Evolutionary conservation across 2,113 vertebrate species (phyloP).

Genomic region (Carollia perspicillata): DNA sequence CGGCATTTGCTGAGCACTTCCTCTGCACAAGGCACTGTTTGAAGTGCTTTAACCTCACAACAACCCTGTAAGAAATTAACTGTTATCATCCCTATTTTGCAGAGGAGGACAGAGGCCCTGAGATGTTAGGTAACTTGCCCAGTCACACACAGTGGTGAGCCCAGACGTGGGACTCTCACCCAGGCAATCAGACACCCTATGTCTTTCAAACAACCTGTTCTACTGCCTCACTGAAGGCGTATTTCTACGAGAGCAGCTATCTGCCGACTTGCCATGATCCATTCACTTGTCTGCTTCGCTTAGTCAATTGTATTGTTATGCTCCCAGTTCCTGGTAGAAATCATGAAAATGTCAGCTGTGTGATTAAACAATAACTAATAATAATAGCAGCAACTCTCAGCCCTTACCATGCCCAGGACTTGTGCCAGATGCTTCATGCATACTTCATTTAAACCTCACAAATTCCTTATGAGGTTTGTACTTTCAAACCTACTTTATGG

Average conservation of each 20-base stretch:
- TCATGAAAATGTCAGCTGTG: not conserved
- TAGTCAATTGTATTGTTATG: not conserved
- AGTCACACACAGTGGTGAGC: not conserved
- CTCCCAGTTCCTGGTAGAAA: not conserved
- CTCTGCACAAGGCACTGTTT: not conserved
- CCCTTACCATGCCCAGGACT: not conserved
- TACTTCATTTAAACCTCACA: not conserved
- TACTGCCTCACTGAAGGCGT: not conserved
- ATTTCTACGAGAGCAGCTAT: not conserved
- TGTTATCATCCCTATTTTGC: not conserved
- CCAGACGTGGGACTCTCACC: not conserved
- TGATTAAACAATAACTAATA: constrained; percentile 6
- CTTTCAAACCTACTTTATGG: not conserved
- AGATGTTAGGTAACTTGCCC: not conserved
- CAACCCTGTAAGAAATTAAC: not conserved
- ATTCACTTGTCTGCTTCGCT: not conserved
- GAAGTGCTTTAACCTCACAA: not conserved
- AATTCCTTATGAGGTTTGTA: not conserved
- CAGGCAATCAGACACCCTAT: not conserved
- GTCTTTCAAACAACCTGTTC: not conserved
- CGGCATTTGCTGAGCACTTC: not conserved
- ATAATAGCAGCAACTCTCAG: not conserved
- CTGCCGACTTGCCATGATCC: too few relatives aligned
- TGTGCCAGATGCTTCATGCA: not conserved
- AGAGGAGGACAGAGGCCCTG: not conserved